These are phyloP conservation scores for Pseudomugil gertrudae DNA, from an alignment of 2,797 vertebrate genomes.

Conservation along the genomic window DNA sequence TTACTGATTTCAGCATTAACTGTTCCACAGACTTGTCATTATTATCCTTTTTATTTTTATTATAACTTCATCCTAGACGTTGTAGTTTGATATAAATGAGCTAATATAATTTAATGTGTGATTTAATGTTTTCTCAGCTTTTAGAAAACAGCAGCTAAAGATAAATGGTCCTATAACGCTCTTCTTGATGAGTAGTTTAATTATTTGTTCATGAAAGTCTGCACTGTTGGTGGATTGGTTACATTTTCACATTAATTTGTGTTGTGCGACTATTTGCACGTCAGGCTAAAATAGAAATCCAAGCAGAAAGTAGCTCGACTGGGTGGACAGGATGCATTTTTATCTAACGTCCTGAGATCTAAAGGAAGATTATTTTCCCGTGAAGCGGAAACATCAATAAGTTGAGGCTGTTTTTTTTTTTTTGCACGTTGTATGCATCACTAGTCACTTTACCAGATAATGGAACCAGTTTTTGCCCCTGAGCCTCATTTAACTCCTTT, in stretches of 20 bases:
- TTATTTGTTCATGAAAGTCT: neutral
- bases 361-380: neutral
- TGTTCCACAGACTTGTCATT: neutral
- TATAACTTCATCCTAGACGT: no score
- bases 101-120: no score
- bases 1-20: no score
- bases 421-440: neutral
- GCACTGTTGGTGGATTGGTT: neutral
- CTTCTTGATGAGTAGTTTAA: neutral
- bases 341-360: conserved; percentile 2
- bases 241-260: neutral
- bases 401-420: no score
- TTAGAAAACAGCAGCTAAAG: neutral
- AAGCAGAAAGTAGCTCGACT: conserved; percentile 69
- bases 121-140: neutral
- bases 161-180: neutral
- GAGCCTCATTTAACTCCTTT: conserved; percentile 6
- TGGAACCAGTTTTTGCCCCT: neutral
- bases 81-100: neutral
- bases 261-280: conserved; percentile 14
- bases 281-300: conserved; percentile 8
- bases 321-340: conserved; percentile 55
- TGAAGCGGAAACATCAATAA: conserved; percentile 2
- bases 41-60: no score
- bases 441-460: neutral